A percentile compares a stretch with the other conserved stretches of the same genome.
Evolutionary conservation across 2,888 invertebrate genomes (phyloP).

Genomic region (Lingula anatina): DNA sequence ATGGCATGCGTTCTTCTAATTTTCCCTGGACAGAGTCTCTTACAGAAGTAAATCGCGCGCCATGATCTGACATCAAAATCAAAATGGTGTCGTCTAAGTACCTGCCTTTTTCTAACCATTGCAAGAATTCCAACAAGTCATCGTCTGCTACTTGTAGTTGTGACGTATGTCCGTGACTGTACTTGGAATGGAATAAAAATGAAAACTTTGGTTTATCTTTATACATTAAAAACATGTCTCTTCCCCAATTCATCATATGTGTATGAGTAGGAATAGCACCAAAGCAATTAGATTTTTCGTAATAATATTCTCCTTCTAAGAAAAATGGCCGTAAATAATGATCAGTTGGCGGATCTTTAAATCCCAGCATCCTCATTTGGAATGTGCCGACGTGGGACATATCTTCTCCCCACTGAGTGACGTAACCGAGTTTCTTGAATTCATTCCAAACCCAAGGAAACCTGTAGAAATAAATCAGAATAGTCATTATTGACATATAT

Average conservation of each 20-base stretch:
- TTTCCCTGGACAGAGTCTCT: slow-evolving; percentile 86
- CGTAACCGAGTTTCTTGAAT: slow-evolving; percentile 56
- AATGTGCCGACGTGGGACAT: slow-evolving; percentile 77
- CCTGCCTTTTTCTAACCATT: slow-evolving; percentile 58
- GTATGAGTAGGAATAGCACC: slow-evolving; percentile 54
- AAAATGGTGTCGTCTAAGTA: slow-evolving; percentile 73
- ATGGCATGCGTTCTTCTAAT: slow-evolving; percentile 82
- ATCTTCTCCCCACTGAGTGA: slow-evolving; percentile 79
- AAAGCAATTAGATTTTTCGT: slow-evolving; percentile 36
- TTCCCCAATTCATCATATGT: slow-evolving; percentile 48
- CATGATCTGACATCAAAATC: slow-evolving; percentile 89
- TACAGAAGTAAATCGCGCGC: slow-evolving; percentile 70
- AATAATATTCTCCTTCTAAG: slow-evolving; percentile 5
- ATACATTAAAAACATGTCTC: slow-evolving; percentile 61
- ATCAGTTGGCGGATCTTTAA: slow-evolving; percentile 74
- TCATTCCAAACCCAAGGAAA: slow-evolving; percentile 84
- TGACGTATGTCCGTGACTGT: slow-evolving; percentile 83
- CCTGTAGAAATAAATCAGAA: no score
- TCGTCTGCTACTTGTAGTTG: slow-evolving; percentile 70
- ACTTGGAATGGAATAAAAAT: slow-evolving; percentile 81
- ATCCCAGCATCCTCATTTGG: slow-evolving; percentile 83
- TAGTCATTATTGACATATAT: no score
- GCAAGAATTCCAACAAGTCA: slow-evolving; percentile 60
- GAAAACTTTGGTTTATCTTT: slow-evolving; percentile 69
- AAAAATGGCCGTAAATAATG: slow-evolving; percentile 77